phyloP scores from a whole-genome alignment of 2,113 vertebrate species.

The human region DNA sequence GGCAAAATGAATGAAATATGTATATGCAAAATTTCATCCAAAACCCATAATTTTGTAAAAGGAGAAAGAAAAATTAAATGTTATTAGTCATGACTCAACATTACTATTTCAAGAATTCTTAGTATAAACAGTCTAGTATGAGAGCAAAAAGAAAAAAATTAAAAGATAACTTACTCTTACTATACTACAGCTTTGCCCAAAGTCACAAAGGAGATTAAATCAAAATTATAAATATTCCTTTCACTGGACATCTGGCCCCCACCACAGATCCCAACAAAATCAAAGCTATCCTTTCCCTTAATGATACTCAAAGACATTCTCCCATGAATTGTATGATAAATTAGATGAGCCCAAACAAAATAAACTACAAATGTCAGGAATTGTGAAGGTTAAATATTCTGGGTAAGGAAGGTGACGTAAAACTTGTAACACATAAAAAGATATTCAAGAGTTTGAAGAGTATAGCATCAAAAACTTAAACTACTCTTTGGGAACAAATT shows the following conservation, averaged over 20 bases:
- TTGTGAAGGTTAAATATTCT: not conserved
- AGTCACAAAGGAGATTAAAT: not conserved
- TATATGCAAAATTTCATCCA: not conserved
- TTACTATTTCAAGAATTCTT: constrained; percentile 15
- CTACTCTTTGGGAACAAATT: not conserved
- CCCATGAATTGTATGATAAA: not conserved
- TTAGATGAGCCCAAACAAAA: not conserved
- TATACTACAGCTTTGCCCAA: not conserved
- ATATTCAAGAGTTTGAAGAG: not conserved
- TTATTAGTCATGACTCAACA: not conserved
- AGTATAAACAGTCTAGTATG: not conserved
- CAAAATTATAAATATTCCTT: constrained; percentile 33
- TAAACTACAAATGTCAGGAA: not conserved
- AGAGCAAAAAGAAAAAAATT: not conserved
- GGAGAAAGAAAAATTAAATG: not conserved
- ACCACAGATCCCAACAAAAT: constrained; percentile 24
- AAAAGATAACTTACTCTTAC: not conserved
- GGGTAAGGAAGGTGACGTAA: not conserved
- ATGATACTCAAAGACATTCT: not conserved
- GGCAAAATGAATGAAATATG: constrained; percentile 9
- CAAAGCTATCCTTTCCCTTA: not conserved
- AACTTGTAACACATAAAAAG: not conserved
- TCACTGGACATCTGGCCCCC: not conserved
- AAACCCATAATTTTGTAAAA: constrained; percentile 11
- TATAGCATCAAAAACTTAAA: not conserved